phyloP scores from a whole-genome alignment of 2,888 invertebrate genomes.

The Magallana nippona region DNA sequence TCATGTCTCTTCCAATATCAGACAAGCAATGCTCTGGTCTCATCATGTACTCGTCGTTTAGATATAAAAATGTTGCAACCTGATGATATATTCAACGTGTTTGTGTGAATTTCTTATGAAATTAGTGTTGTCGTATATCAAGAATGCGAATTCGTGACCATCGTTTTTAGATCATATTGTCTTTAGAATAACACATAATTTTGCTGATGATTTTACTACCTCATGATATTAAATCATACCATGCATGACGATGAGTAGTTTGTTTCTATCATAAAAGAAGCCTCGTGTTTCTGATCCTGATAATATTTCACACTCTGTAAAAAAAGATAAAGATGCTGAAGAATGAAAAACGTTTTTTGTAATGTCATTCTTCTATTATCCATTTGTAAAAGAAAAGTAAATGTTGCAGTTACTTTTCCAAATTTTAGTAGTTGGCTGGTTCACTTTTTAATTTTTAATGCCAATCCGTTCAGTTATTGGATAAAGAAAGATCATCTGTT shows the following conservation, averaged over 20 bases:
- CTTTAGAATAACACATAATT: not conserved
- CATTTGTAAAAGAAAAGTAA: too few relatives aligned
- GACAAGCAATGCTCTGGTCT: not conserved
- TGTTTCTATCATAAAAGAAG: not conserved
- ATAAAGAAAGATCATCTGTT: too few relatives aligned
- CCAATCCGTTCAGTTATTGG: too few relatives aligned
- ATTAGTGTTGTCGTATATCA: too few relatives aligned
- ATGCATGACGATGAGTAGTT: not conserved
- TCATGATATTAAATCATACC: not conserved
- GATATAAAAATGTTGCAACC: not conserved
- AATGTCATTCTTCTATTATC: not conserved
- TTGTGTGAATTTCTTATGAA: too few relatives aligned
- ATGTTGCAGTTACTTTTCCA: too few relatives aligned
- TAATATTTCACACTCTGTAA: not conserved
- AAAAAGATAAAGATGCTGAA: not conserved
- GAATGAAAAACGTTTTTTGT: not conserved
- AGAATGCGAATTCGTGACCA: not conserved
- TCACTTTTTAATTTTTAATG: too few relatives aligned
- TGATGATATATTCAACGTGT: not conserved
- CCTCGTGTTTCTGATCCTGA: not conserved
- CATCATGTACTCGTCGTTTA: not conserved
- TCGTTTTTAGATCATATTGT: not conserved
- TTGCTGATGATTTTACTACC: too few relatives aligned
- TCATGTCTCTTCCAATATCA: not conserved
- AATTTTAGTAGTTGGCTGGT: too few relatives aligned